Evolutionary conservation across 2,888 invertebrate genomes (phyloP), one percentile per base, ranked within the genome.

Genomic region (Nephrotoma appendiculata): DNA sequence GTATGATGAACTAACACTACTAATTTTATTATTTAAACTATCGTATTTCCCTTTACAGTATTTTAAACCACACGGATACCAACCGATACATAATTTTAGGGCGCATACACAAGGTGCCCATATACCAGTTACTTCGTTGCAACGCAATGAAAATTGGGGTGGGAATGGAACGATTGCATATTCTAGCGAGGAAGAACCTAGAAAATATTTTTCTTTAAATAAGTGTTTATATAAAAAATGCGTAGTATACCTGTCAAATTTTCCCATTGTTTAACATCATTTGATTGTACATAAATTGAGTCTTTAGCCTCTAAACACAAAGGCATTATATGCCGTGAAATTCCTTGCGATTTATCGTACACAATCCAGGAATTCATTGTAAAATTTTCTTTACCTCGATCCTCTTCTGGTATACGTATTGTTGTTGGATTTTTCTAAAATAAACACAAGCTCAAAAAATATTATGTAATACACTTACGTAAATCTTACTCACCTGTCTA

Each of bases 41-140:
- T 94, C 93, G 84, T 94, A 94, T 91, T 96, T 96, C 84, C 96
- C 96, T 89, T 97, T 96, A 92, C 98, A 98, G 92, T 98, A 98
- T 90, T 98, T 98, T 83, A 98, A 93, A 41, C 97, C 98, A 91
- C 98, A 98, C 0, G 98, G 98, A 92, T 98, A 98, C 98, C 98
- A 98, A 86, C 97, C 97, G 86, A 98, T 95, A 91, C 98, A 98
- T 88, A 95, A 94, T 93, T 98, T 96, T 89, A 98, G 93, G 87
- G 95, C 95, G 91, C 98, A 98, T 86, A 95, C 94, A 91, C 98
- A 98, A 41, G 97, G 95, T 87, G 94, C 93, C 92, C 94, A 93
- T 87, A 94, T 92, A 89, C 95, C 94, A 87, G 94, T 93, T 86
- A 95, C 94, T 86, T 95, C 94, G 57, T 94, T 94, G 90, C 96